These are phyloP conservation scores for Leptoteleia sp. DNA, from an alignment of 1,140 invertebrate species.

Conservation along the genomic window DNA sequence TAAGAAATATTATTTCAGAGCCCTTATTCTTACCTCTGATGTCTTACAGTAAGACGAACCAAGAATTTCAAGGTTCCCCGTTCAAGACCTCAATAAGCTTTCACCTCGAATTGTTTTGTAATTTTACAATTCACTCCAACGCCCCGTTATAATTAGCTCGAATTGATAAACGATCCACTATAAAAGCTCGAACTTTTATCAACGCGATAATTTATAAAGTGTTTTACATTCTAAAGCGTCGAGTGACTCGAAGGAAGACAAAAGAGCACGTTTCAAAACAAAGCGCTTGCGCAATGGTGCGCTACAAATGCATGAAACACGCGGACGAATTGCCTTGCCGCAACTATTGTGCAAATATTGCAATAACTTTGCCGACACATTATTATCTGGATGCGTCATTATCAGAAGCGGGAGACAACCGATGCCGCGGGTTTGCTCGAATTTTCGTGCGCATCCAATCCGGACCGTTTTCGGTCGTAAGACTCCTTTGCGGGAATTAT, in stretches of 20 bases:
- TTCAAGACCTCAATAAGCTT: too few relatives aligned
- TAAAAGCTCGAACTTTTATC: background rate
- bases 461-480: constrained; percentile 1
- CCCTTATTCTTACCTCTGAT: too few relatives aligned
- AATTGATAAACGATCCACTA: constrained; percentile 17
- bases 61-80: too few relatives aligned
- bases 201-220: constrained; percentile 1
- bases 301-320: constrained; percentile 9
- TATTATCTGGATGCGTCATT: too few relatives aligned
- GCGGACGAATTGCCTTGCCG: too few relatives aligned
- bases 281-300: constrained; percentile 20
- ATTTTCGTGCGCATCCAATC: too few relatives aligned
- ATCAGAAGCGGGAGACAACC: too few relatives aligned
- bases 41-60: too few relatives aligned
- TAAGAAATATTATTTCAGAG: too few relatives aligned
- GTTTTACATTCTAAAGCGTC: constrained; percentile 8
- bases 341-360: constrained; percentile 30
- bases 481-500: constrained; percentile 14
- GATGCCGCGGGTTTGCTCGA: too few relatives aligned
- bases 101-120: too few relatives aligned
- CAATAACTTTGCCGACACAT: background rate
- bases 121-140: too few relatives aligned
- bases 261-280: constrained; percentile 26
- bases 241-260: constrained; percentile 13
- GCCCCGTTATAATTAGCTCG: constrained; percentile 12